A percentile compares a stretch with the other conserved stretches of the same genome.
These are phyloP conservation scores for Corynorhinus townsendii DNA, from an alignment of 2,113 vertebrate species.

Conservation along the genomic window DNA sequence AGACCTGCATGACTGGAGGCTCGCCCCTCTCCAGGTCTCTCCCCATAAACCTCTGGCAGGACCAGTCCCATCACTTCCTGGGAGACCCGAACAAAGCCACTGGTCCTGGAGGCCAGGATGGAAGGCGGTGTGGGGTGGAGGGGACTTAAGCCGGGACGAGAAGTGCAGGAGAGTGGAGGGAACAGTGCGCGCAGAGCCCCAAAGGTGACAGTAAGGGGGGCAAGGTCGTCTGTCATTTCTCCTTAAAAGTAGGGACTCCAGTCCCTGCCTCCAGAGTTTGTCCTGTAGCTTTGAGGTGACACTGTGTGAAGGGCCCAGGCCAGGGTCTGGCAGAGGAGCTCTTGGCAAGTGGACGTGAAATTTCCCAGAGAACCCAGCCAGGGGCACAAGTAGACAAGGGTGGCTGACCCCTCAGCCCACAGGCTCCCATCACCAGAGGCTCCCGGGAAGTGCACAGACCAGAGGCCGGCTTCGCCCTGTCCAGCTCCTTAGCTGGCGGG, in stretches of 20 bases:
- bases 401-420: not conserved
- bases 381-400: not conserved
- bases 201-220: not conserved
- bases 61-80: not conserved
- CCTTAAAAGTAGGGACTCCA: not conserved
- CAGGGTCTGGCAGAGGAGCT: not conserved
- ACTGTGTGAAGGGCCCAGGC: not conserved
- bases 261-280: not conserved
- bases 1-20: not conserved
- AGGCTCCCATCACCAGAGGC: not conserved
- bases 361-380: not conserved
- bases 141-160: rapidly evolving
- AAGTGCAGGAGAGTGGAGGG: not conserved
- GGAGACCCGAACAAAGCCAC: not conserved
- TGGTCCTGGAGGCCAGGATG: not conserved
- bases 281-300: not conserved
- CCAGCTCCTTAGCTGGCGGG: not conserved
- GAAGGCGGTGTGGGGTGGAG: not conserved
- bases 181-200: rapidly evolving
- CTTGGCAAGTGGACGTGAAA: not conserved
- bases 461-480: not conserved
- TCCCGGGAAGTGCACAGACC: not conserved
- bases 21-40: not conserved
- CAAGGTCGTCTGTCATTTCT: not conserved
- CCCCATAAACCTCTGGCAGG: not conserved